Evolutionary conservation across 1,140 invertebrate species (phyloP).

Genomic region (Hyposmocoma kahamanoa): DNA sequence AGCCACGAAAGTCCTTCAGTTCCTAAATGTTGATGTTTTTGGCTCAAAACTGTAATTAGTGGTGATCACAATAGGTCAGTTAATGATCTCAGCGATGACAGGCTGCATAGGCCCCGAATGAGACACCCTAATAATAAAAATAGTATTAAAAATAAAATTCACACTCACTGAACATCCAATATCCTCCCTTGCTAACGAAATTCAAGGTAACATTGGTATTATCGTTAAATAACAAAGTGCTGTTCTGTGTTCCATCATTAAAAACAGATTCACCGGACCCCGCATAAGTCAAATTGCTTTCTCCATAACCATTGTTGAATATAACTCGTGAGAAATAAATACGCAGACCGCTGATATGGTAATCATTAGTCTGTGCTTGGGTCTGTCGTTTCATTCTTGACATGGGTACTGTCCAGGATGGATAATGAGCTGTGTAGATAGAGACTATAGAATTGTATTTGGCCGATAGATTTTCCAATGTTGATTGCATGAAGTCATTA

Average conservation of each 20-base stretch:
- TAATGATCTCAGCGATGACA: too few species aligned
- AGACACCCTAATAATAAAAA: too few species aligned
- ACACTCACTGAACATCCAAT: conserved; percentile 59
- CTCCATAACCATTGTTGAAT: conserved; percentile 13
- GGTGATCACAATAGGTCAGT: too few species aligned
- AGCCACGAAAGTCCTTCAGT: too few species aligned
- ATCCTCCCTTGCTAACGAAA: conserved; percentile 37
- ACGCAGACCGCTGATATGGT: conserved; percentile 31
- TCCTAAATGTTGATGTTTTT: too few species aligned
- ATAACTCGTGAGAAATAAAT: conserved; percentile 25
- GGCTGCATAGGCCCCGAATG: too few species aligned
- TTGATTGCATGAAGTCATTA: conserved; percentile 58
- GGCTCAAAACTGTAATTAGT: too few species aligned
- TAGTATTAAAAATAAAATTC: too few species aligned
- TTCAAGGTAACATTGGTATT: conserved; percentile 31
- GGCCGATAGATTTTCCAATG: conserved; percentile 7
- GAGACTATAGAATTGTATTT: conserved; percentile 42
- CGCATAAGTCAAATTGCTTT: conserved; percentile 10
- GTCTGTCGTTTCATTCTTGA: conserved; percentile 39
- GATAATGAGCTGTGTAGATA: conserved; percentile 56
- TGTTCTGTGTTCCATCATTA: too few species aligned
- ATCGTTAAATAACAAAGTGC: too few species aligned
- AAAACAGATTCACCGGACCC: background rate
- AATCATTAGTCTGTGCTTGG: conserved; percentile 9
- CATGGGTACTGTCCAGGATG: conserved; percentile 53